Evolutionary conservation across 2,797 vertebrate genomes (phyloP), one percentile per base, ranked within the genome.

Genomic region (Garrulus glandarius): DNA sequence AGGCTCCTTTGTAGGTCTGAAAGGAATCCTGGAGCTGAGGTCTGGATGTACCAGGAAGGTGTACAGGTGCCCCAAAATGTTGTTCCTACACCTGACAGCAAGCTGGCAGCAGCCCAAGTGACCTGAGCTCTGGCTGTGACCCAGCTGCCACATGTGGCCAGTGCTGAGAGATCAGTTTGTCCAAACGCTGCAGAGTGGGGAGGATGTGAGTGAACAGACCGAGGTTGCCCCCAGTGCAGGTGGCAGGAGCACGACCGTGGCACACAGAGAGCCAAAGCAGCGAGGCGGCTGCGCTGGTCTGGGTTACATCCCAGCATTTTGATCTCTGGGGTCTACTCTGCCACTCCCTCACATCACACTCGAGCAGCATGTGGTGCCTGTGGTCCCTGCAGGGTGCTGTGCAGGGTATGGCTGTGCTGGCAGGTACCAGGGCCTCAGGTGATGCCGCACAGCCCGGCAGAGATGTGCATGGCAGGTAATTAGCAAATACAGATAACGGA

Each of bases 271-370:
- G 36, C 5, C 0, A 0, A 13, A 15, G 32, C 70, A 29, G 56
- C 0, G 2, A 44, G 17, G 68, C 0, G 4, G 20, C 67, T 8
- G 26, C 7, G 0, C 39, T 15, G 7, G 8, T 18, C 29, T 9
- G 56, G 3, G 17, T 47, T 13, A 29, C 47, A 47, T 5, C 46
- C 7, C 3, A 1, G 46, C 11, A 5, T 34, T 83, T 29, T 5
- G 4, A 5, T 69, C 53, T 17, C 57, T 0, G 0, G 18, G 39
- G 5, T 60, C 61, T 37, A 3, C 36, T 82, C 44, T 15, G 57
- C 29, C 8, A 3, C 27, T 3, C 10, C 9, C 47, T 50, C 6
- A 2, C 13, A 18, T 36, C 10, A n/a, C 36, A 1, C 36, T 19
- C 9, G 52, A 47, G 65, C 36, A 26, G 32, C 8, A 17, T 10